Conservation (phyloP, 2,888 invertebrate genomes). For the Phania funesta region DNA sequence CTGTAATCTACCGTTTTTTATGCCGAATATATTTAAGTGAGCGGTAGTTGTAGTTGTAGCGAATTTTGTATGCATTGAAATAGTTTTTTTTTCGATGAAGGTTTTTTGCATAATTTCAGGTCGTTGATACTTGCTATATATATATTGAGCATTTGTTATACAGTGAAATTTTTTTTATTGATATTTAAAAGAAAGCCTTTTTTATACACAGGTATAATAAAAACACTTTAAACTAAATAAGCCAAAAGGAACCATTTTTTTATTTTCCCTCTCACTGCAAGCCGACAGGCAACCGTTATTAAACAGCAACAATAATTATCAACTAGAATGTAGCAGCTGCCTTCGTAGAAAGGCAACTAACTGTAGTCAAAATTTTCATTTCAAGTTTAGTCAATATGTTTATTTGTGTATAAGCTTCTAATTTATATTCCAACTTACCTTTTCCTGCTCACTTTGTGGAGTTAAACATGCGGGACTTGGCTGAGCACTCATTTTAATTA, state of each 20-base stretch:
- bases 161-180: neutral
- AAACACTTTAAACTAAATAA: neutral
- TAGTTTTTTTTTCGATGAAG: slow-evolving; percentile 23
- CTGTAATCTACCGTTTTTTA: too few species aligned
- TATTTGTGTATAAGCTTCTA: neutral
- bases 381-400: neutral
- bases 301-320: slow-evolving; percentile 29
- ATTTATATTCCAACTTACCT: slow-evolving; percentile 69
- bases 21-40: slow-evolving; percentile 1
- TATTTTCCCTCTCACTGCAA: slow-evolving; percentile 37
- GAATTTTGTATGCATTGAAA: slow-evolving; percentile 16
- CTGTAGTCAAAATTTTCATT: neutral
- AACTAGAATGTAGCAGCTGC: slow-evolving; percentile 42
- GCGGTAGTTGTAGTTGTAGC: slow-evolving; percentile 13
- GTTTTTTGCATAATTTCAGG: slow-evolving; percentile 59
- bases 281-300: slow-evolving; percentile 56
- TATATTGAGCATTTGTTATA: slow-evolving; percentile 16
- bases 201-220: neutral
- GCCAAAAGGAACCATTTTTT: slow-evolving; percentile 29
- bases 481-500: slow-evolving; percentile 85
- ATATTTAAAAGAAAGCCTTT: neutral
- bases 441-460: slow-evolving; percentile 87
- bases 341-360: neutral
- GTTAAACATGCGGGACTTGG: slow-evolving; percentile 88
- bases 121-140: slow-evolving; percentile 63